These are phyloP conservation scores for Stenodera caucasica DNA, from an alignment of 2,888 invertebrate genomes.

Conservation along the genomic window DNA sequence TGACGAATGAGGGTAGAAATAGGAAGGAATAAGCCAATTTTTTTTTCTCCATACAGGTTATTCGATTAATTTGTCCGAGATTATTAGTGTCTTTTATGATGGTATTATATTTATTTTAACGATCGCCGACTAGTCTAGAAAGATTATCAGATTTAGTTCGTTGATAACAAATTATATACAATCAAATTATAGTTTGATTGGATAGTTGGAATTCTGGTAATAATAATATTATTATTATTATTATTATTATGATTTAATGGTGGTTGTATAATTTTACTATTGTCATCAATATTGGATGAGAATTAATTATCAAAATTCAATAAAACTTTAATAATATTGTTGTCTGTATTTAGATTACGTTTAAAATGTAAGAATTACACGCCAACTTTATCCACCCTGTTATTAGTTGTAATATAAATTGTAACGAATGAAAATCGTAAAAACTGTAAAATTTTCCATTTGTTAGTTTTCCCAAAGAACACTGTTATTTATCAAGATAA, in stretches of 20 bases:
- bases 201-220: conserved; percentile 1
- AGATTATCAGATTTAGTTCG: conserved; percentile 26
- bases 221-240: not conserved
- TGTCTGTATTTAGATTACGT: not conserved
- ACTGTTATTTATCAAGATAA: conserved; percentile 34
- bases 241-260: not conserved
- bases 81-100: conserved; percentile 46
- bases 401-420: conserved; percentile 37
- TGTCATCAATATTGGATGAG: conserved; percentile 3
- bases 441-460: conserved; percentile 37
- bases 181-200: conserved; percentile 6
- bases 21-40: conserved; percentile 38
- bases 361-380: conserved; percentile 9
- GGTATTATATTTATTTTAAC: conserved; percentile 35
- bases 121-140: conserved; percentile 21
- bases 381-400: conserved; percentile 11
- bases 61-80: conserved; percentile 47
- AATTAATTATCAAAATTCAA: conserved; percentile 2
- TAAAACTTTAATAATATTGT: conserved; percentile 1
- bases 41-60: conserved; percentile 40
- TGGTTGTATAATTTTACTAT: conserved; percentile 11
- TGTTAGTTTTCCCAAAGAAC: conserved; percentile 42
- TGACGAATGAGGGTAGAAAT: conserved; percentile 14
- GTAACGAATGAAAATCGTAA: conserved; percentile 17
- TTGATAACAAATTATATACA: conserved; percentile 15